Base-by-base conservation (phyloP, 2,797 vertebrate species). In the Lagorchestes hirsutus region DNA sequence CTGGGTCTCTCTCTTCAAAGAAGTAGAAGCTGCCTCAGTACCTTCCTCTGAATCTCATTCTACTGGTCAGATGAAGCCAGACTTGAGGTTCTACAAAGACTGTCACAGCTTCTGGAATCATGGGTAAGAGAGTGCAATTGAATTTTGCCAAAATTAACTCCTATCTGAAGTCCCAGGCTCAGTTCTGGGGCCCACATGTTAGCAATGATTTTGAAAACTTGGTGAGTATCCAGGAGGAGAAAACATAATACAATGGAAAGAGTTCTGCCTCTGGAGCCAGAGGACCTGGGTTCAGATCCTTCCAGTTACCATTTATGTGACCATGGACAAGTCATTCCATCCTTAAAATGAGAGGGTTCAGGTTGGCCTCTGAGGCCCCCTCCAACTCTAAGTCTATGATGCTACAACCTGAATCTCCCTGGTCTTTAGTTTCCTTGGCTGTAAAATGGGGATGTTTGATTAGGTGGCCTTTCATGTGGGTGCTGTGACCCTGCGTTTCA, bases 41-140 rank as follows among this genome's bases (percentile, higher is more conserved):
- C 87, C 56, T 82, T 91, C 92, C 94, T 55, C 90, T 93, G 91
- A 92, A 57, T 57, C 27, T 67, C 90, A 94, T 91, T 93, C 91
- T 12, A 22, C 5, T 28, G 46, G 28, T 90, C 54, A 92, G 94
- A 91, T 92, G 57, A 57, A 92, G 67, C 22, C 22, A 46, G 74
- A 87, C 22, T 87, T 50, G 74, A 27, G 40, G 18, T 50, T 50
- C 74, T 87, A 27, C 24, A 27, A 87, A 50, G 74, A 50, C n/a
- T 22, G n/a, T 8, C 67, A 67, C 40, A 27, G 5, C 18, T 24
- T 27, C 24, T 4, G 2, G 74, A 50, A 27, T 22, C 18, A 4
- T 3, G 40, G 24, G 40, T 46, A 40, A 50, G 74, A 24, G n/a
- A 87, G 40, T 50, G 40, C 74, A 27, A 8, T 46, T 24, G 22